Base-by-base conservation (phyloP, 2,888 invertebrate species). In the Agapetus fuscipes region DNA sequence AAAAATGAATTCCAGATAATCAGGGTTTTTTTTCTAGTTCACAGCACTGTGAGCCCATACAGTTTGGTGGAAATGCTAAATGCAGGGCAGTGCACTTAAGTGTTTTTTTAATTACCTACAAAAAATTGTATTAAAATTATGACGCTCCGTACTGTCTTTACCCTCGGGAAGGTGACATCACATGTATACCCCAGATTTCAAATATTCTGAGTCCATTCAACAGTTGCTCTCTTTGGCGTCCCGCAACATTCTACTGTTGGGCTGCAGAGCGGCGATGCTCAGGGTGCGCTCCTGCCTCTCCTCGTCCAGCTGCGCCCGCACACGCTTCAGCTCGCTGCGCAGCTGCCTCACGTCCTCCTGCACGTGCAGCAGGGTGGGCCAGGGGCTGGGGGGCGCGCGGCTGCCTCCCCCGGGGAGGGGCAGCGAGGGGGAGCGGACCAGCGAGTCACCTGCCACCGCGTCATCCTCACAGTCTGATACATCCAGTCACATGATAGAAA, bases 361-460 rank as follows among this genome's bases (percentile, higher is more conserved):
- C 52, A 87, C 61, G 45, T 80, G 73, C 67, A 83, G 80, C 48
- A 87, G 82, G 40, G 84, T 78, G 51, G 85, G 79, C 61, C 84
- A 81, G 52, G 86, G 63, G 53, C 78, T 79, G 58, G 83, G 81
- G 56, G 58, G 57, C 34, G 57, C 59, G 52, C 61, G 61, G 34
- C 59, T 54, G 34, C 59, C 54, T 10, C 57, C 56, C 39, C 59
- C 58, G 53, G 66, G 66, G 50, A 66, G 61, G 37, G 70, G 70
- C 53, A 70, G 57, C 28, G 66, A 66, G 16, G 69, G 66, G 17
- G 69, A 70, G 46, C 70, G 55, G 47, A 67, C 68, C 50, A 71
- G 54, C 40, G 62, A 61, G 44, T 70, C 69, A 48, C 66, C 55
- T 39, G 62, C 56, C 4, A 15, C 15, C 17, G 13, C 17, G 34